Conservation (phyloP, 1,140 invertebrate genomes). For the Drosophila truncata region DNA sequence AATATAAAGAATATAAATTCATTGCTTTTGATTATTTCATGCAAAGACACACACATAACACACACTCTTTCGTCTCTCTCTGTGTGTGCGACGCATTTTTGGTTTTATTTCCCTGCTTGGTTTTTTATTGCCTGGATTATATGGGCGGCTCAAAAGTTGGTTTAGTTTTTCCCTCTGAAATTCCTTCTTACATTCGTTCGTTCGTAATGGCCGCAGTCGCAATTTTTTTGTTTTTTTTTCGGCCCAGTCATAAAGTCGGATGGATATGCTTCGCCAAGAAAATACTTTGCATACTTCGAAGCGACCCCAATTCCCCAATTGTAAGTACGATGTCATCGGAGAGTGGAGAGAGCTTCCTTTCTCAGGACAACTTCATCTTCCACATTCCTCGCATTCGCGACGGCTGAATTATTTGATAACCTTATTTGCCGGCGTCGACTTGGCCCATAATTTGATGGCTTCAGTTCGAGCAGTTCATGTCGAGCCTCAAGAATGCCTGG, state of each 20-base stretch:
- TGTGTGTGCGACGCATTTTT: slow-evolving; percentile 19
- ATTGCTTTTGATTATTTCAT: slow-evolving; percentile 68
- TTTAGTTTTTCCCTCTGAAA: slow-evolving; percentile 30
- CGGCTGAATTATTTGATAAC: slow-evolving; percentile 67
- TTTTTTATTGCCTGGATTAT: slow-evolving; percentile 44
- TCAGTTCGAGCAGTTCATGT: slow-evolving; percentile 48
- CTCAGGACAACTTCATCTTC: slow-evolving; percentile 30
- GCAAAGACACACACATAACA: slow-evolving; percentile 5
- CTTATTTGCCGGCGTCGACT: slow-evolving; percentile 32
- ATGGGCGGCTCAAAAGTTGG: slow-evolving; percentile 45
- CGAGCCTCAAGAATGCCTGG: slow-evolving; percentile 63
- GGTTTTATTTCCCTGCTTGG: slow-evolving; percentile 29
- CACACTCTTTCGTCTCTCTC: slow-evolving; percentile 6
- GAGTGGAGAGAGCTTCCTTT: neutral
- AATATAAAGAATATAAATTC: slow-evolving; percentile 74
- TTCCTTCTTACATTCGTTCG: slow-evolving; percentile 8
- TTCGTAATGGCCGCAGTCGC: slow-evolving; percentile 33
- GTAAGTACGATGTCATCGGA: slow-evolving; percentile 20
- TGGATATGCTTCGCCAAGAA: slow-evolving; percentile 6
- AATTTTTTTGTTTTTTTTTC: slow-evolving; percentile 6
- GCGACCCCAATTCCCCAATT: slow-evolving; percentile 27
- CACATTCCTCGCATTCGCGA: slow-evolving; percentile 63
- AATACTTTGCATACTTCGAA: slow-evolving; percentile 37
- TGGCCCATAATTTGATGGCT: slow-evolving; percentile 69
- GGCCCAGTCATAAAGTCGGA: slow-evolving; percentile 21